Conservation (phyloP, 2,888 invertebrate species). For the Selenia dentaria region DNA sequence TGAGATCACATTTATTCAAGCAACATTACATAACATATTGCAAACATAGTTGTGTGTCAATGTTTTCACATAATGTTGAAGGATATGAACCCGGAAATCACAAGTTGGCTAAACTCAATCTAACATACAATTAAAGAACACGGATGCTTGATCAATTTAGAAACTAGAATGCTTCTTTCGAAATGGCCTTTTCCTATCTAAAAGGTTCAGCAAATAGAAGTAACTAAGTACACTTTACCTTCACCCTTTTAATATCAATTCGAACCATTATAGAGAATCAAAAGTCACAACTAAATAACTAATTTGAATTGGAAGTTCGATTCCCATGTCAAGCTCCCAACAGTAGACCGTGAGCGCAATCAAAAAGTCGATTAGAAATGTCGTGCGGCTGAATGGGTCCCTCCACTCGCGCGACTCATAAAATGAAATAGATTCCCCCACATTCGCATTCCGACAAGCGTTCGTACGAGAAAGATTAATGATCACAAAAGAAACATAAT, state of each 20-base stretch:
- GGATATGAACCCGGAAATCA: too few relatives aligned
- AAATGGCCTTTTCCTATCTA: too few relatives aligned
- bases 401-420: slow-evolving; percentile 81
- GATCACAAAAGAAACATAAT: slow-evolving; percentile 85
- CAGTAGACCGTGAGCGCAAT: slow-evolving; percentile 70
- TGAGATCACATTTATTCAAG: too few relatives aligned
- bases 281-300: slow-evolving; percentile 27
- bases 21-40: too few relatives aligned
- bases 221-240: not conserved
- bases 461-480: slow-evolving; percentile 85
- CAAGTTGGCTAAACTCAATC: too few relatives aligned
- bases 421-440: slow-evolving; percentile 85
- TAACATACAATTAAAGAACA: too few relatives aligned
- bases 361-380: slow-evolving; percentile 85
- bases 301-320: slow-evolving; percentile 53
- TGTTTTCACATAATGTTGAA: too few relatives aligned
- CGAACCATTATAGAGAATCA: slow-evolving; percentile 3
- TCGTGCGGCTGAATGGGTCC: slow-evolving; percentile 79
- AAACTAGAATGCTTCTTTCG: too few relatives aligned
- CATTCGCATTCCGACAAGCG: slow-evolving; percentile 85
- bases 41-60: too few relatives aligned
- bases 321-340: slow-evolving; percentile 52
- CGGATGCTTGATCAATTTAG: too few relatives aligned
- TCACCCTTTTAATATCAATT: not conserved
- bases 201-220: too few relatives aligned